Base-by-base conservation (phyloP, 2,113 vertebrate species). In the Hydrolagus affinis region DNA sequence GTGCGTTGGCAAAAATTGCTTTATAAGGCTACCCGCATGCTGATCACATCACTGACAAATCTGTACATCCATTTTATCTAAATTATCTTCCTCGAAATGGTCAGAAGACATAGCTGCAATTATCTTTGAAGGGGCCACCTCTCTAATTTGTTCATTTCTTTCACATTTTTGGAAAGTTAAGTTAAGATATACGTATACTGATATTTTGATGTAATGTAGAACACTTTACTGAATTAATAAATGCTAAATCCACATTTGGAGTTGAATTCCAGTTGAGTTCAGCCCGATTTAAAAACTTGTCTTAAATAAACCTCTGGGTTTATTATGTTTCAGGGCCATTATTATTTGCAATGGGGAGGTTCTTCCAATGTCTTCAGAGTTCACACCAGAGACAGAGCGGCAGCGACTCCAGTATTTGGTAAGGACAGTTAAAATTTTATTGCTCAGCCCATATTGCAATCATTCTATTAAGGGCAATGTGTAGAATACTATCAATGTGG, bases 381-480 rank as follows among this genome's bases (percentile, higher is more conserved):
- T 99, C 91, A 99, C 98, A 19, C 98, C 98, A 0, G 98, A 99
- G 87, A 96, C 96, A 0, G 98, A 99, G 87, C 93, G 98, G 30
- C 98, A 97, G 89, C 90, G 97, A 73, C 96, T 99, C 74, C 98
- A 99, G 89, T 98, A 98, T 89, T 93, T 99, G 95, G 98, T 99
- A 94, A 95, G 94, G 86, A 85, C 87, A 88, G 4, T 60, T 25
- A 11, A 25, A 59, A n/a, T 85, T 12, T 57, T 83, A 64, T 56
- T 0, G 12, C 23, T 30, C 9, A 30, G 8, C 3, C 57, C n/a
- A 64, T 59, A 23, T 60, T 6, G 17, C 28, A 64, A 11, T 62
- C 57, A 59, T 70, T 4, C 70, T 70, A 70, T 2, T 23, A 83
- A 62, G 28, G n/a, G 0, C 12, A 74, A 6, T 32, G 30, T 74